phyloP scores from a whole-genome alignment of 30 jellyfish, hydroid and myxozoan genomes.

The Turritopsis rubra region DNA sequence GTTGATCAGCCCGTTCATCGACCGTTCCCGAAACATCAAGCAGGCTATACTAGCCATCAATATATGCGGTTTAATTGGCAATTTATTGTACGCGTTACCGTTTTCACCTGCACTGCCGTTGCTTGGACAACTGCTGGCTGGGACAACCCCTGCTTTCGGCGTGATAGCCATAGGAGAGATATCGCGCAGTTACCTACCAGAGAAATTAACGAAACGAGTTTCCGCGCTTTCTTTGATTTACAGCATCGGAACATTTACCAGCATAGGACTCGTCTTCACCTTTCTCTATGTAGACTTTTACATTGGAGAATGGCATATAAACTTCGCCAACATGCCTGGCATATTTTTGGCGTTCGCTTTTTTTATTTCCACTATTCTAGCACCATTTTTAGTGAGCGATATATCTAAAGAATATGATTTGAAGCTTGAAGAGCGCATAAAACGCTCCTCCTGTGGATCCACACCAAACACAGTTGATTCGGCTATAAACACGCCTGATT shows the following conservation, averaged over 20 bases:
- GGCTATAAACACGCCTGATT: slow-evolving; percentile 9
- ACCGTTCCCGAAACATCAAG: slow-evolving; percentile 25
- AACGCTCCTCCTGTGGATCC: slow-evolving; percentile 28
- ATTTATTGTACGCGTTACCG: slow-evolving; percentile 39
- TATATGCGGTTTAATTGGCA: slow-evolving; percentile 33
- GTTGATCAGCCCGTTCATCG: slow-evolving; percentile 32
- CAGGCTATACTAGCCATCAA: slow-evolving; percentile 29
- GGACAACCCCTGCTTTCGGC: slow-evolving; percentile 38
- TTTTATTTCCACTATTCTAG: slow-evolving; percentile 4
- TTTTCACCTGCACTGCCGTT: slow-evolving; percentile 44
- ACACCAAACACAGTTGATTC: slow-evolving; percentile 14
- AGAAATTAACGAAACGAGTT: slow-evolving; percentile 23
- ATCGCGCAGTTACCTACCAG: slow-evolving; percentile 20
- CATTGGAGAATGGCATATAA: slow-evolving; percentile 42
- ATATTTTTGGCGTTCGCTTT: slow-evolving; percentile 11
- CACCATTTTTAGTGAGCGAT: slow-evolving; percentile 30
- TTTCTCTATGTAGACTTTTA: slow-evolving; percentile 30
- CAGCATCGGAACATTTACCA: slow-evolving; percentile 29
- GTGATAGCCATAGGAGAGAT: slow-evolving; percentile 43
- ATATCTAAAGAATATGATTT: slow-evolving; percentile 31
- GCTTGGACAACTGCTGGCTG: slow-evolving; percentile 42
- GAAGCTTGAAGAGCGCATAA: slow-evolving; percentile 30
- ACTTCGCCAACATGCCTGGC: slow-evolving; percentile 40
- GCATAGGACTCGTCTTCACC: slow-evolving; percentile 25
- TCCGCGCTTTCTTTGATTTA: slow-evolving; percentile 16